A percentile compares a stretch with the other conserved stretches of the same genome.
phyloP scores from a whole-genome alignment of 2,113 vertebrate species.

The Myrmecophaga tridactyla region DNA sequence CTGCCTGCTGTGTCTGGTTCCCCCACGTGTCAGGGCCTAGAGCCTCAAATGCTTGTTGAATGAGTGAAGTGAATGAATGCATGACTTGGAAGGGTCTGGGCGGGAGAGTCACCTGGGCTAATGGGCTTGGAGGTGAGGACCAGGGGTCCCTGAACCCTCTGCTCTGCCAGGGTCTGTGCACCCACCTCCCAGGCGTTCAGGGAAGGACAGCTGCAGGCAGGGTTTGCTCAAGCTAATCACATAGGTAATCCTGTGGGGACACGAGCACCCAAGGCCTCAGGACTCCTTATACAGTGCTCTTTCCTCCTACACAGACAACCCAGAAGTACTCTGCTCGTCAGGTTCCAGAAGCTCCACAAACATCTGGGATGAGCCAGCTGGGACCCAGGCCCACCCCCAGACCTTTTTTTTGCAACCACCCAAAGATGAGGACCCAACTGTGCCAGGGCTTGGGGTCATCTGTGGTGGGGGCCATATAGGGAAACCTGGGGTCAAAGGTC shows the following conservation, averaged over 20 bases:
- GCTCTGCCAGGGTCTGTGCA: not conserved
- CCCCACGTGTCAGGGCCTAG: rapidly evolving
- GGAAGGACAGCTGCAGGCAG: not conserved
- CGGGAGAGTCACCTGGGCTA: not conserved
- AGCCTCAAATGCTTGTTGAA: not conserved
- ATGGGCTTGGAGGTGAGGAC: not conserved
- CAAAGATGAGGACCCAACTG: not conserved
- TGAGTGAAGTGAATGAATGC: not conserved
- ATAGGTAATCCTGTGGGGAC: not conserved
- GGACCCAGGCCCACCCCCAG: not conserved
- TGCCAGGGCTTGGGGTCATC: not conserved
- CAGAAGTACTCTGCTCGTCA: not conserved
- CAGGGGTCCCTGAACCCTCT: not conserved
- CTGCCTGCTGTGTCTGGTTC: not conserved
- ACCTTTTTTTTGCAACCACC: too few species aligned
- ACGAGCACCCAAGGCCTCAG: not conserved
- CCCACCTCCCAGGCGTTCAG: not conserved
- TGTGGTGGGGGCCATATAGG: too few species aligned
- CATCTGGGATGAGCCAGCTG: not conserved
- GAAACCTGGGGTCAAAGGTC: not conserved
- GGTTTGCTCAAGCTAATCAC: not conserved
- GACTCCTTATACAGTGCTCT: not conserved
- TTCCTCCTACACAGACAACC: not conserved
- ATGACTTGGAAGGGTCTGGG: not conserved
- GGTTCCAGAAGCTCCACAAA: too few species aligned